Evolutionary conservation across 2,888 invertebrate species (phyloP).

Genomic region (Brenthis ino): DNA sequence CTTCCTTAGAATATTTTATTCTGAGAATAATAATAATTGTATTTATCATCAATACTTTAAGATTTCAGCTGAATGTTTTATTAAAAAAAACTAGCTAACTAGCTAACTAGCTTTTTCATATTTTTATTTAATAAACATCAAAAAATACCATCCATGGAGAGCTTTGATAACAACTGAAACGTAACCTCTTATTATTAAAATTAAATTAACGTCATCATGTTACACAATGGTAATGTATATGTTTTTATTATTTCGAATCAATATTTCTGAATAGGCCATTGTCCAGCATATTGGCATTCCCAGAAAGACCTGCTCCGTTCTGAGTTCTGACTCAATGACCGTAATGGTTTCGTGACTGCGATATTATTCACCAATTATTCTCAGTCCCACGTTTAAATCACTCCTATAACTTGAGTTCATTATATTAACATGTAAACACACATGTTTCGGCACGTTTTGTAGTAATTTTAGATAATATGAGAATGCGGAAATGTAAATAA

Average conservation of each 20-base stretch:
- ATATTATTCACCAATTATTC: slow-evolving; percentile 43
- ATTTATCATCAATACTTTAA: too few species aligned
- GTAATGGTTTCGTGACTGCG: slow-evolving; percentile 45
- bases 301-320: slow-evolving; percentile 30
- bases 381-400: slow-evolving; percentile 34
- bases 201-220: slow-evolving; percentile 10
- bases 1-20: too few species aligned
- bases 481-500: slow-evolving; percentile 14
- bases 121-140: too few species aligned
- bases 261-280: slow-evolving; percentile 26
- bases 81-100: too few species aligned
- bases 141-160: too few species aligned
- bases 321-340: slow-evolving; percentile 32
- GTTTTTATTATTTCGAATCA: slow-evolving; percentile 18
- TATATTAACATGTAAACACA: slow-evolving; percentile 27
- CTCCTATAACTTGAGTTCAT: slow-evolving; percentile 8
- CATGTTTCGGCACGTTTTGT: slow-evolving; percentile 27
- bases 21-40: too few species aligned
- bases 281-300: slow-evolving; percentile 30
- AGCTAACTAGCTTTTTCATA: too few species aligned
- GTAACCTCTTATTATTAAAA: slow-evolving; percentile 7
- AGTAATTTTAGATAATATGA: slow-evolving; percentile 9
- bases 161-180: not conserved
- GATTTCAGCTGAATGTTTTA: too few species aligned
- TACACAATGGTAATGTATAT: slow-evolving; percentile 12